Conservation (phyloP, 2,113 vertebrate species). For the Catagonus wagneri region DNA sequence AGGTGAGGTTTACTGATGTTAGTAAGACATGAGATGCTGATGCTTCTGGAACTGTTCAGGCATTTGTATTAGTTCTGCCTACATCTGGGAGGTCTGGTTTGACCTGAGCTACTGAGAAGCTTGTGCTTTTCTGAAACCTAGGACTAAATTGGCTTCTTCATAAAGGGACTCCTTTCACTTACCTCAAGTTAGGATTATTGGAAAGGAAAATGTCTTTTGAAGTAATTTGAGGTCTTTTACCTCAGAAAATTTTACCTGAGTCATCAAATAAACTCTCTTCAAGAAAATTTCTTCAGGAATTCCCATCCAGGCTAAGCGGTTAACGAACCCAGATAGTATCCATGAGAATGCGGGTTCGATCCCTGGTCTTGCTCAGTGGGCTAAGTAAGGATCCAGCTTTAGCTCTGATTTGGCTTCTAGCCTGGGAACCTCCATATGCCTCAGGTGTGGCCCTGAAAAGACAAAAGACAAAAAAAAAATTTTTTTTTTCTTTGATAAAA, state of each 20-base stretch:
- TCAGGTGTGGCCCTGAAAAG: too few species aligned
- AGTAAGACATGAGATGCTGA: neutral
- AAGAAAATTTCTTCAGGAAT: conserved; percentile 33
- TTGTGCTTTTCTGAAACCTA: conserved; percentile 28
- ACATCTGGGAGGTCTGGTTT: neutral
- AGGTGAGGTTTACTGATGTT: neutral
- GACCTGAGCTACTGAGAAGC: conserved; percentile 1
- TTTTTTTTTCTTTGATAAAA: neutral
- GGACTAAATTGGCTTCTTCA: neutral
- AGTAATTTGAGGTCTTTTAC: conserved; percentile 21
- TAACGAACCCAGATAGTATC: too few species aligned
- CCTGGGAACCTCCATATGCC: too few species aligned
- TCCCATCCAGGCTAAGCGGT: too few species aligned
- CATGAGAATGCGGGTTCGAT: too few species aligned
- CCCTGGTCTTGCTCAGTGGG: too few species aligned
- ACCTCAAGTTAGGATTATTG: neutral
- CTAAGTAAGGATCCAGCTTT: too few species aligned
- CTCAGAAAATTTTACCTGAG: conserved; percentile 10
- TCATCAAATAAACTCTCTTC: conserved; percentile 23
- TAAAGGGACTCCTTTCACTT: neutral
- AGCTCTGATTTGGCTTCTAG: too few species aligned
- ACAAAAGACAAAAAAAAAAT: too few species aligned
- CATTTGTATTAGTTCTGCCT: conserved; percentile 8
- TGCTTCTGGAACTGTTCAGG: conserved; percentile 26
- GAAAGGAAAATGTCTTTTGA: neutral